These are phyloP conservation scores for Alces alces DNA, from an alignment of 2,113 vertebrate species.

Conservation along the genomic window DNA sequence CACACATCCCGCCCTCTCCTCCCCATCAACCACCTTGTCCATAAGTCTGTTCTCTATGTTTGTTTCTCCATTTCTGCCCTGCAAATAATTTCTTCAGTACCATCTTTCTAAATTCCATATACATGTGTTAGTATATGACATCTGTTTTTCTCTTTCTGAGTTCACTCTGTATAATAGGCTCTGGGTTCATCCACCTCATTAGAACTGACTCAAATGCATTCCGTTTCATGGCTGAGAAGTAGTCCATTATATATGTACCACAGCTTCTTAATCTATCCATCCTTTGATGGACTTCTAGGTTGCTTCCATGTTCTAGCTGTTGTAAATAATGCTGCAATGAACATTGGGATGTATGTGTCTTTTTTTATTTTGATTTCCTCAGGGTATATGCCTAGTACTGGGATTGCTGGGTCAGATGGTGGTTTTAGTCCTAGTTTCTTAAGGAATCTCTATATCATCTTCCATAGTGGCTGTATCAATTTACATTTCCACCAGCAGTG, in stretches of 20 bases:
- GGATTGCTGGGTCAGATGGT: not conserved
- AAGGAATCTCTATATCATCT: not conserved
- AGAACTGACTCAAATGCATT: not conserved
- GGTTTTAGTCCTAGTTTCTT: not conserved
- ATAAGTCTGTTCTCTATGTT: not conserved
- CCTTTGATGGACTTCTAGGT: not conserved
- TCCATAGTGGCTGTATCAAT: not conserved
- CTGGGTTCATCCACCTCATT: not conserved
- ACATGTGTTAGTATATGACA: not conserved
- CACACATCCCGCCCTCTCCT: not conserved
- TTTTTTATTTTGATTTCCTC: not conserved
- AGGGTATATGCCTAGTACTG: not conserved
- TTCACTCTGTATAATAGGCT: not conserved
- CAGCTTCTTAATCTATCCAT: not conserved
- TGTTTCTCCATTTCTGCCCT: not conserved
- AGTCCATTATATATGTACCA: not conserved
- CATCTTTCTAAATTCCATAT: not conserved
- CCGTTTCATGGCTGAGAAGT: not conserved
- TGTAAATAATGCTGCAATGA: not conserved
- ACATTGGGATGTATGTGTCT: not conserved
- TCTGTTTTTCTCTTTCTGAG: not conserved
- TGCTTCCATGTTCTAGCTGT: not conserved
- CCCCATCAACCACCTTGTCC: accelerated
- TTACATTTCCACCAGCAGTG: not conserved
- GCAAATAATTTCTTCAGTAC: not conserved